phyloP scores from a whole-genome alignment of 2,113 vertebrate species.

The Clarias gariepinus region DNA sequence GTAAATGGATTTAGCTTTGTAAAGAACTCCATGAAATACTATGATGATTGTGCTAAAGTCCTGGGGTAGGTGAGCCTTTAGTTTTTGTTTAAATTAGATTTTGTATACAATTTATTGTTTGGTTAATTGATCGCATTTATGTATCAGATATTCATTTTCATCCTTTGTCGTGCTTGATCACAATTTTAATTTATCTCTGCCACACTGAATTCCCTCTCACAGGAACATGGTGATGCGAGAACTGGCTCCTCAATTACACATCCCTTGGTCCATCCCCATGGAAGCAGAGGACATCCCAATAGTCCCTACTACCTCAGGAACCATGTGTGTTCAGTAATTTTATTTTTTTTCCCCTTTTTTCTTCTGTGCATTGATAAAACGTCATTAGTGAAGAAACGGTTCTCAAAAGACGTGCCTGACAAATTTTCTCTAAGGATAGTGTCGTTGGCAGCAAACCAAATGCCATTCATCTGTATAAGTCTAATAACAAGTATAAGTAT shows the following conservation, averaged over 20 bases:
- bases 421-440: not conserved
- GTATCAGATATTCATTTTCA: not conserved
- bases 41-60: slow-evolving; percentile 97
- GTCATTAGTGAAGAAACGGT: not conserved
- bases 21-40: slow-evolving; percentile 99
- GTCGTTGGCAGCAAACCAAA: not conserved
- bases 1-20: slow-evolving; percentile 98
- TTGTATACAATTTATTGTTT: not conserved
- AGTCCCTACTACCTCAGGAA: slow-evolving; percentile 95
- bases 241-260: slow-evolving; percentile 92
- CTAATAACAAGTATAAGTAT: not conserved
- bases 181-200: not conserved
- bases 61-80: slow-evolving; percentile 78
- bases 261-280: slow-evolving; percentile 95
- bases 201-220: slow-evolving; percentile 48
- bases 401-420: not conserved
- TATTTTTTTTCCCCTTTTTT: no score
- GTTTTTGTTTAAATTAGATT: not conserved
- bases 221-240: slow-evolving; percentile 98
- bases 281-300: slow-evolving; percentile 98
- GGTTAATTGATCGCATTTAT: not conserved
- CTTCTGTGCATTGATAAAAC: not conserved
- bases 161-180: not conserved
- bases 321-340: slow-evolving; percentile 80
- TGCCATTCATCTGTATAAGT: not conserved